Conservation (phyloP, 2,797 vertebrate genomes). For the Pithecia hirsuta region DNA sequence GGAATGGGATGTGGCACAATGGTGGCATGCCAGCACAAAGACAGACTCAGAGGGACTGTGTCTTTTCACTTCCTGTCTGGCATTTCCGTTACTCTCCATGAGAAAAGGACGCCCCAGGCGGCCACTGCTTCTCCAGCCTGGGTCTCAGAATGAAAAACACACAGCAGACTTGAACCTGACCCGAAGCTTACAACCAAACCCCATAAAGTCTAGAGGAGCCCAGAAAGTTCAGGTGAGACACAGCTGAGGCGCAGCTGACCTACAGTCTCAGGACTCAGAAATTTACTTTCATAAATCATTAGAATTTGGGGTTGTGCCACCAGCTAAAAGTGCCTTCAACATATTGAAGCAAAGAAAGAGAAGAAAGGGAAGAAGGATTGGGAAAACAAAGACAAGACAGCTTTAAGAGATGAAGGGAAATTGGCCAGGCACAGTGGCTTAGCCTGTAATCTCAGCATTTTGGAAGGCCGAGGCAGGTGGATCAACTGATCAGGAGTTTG, state of each 20-base stretch:
- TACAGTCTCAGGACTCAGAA: background rate
- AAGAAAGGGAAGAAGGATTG: background rate
- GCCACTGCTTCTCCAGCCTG: background rate
- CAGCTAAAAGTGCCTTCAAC: background rate
- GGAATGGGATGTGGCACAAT: rapidly evolving
- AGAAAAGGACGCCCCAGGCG: background rate
- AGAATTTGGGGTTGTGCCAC: background rate
- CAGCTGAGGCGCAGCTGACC: background rate
- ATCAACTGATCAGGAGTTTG: no score
- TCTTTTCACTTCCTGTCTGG: background rate
- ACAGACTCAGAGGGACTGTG: background rate
- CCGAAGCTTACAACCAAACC: background rate
- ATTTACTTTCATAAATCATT: background rate
- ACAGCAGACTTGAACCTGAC: background rate
- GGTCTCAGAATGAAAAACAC: background rate
- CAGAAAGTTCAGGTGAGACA: background rate
- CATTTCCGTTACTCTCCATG: background rate
- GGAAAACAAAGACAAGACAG: background rate
- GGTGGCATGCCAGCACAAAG: background rate
- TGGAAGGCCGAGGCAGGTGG: no score
- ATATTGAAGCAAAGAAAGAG: background rate
- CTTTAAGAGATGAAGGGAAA: background rate
- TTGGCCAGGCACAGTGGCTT: no score
- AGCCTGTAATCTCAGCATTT: no score
- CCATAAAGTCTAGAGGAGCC: background rate